Evolutionary conservation across 2,888 invertebrate species (phyloP), one percentile per base, ranked within the genome.

Genomic region (Himalopsyche tibetana): DNA sequence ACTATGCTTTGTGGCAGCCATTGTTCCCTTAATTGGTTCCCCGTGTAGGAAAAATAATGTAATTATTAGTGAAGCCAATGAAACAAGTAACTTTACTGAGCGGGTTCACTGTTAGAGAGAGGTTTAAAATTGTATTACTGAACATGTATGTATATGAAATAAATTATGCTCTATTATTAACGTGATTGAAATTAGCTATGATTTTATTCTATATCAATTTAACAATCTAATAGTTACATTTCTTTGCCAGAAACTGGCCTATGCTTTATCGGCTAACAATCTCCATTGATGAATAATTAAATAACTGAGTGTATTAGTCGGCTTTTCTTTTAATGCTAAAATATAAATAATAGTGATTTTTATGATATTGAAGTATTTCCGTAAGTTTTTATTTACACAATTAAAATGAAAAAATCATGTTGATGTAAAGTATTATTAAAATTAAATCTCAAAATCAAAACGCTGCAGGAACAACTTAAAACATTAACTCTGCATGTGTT

Each of bases 1-100:
- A 63, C n/a, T 28, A 63, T 63, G 63, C 28, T 63, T 19, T 63
- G 28, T 63, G 63, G 63, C 63, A 63, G 63, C 63, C 63, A 63
- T 63, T 63, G 63, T 63, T 63, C 28, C 8, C 63, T 11, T 63
- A 63, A 63, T 63, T 63, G 63, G 63, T 63, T 63, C 63, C 63
- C 63, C 63, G 63, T 63, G 63, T 63, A 63, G 63, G 63, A 63
- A 63, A 63, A 63, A 63, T 63, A 63, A 63, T 63, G 63, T 63
- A 63, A 63, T 63, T 63, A 63, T 63, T 63, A 63, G 63, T 63
- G 63, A 63, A 63, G 63, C 19, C 63, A 63, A 63, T 63, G 63
- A 63, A 63, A 28, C 63, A 63, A 63, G 63, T 63, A 19, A 28
- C 63, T 63, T 63, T 63, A 63, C 63, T 19, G 6, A 19, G 19